phyloP scores from a whole-genome alignment of 2,113 vertebrate species.

The Centrocercus urophasianus region DNA sequence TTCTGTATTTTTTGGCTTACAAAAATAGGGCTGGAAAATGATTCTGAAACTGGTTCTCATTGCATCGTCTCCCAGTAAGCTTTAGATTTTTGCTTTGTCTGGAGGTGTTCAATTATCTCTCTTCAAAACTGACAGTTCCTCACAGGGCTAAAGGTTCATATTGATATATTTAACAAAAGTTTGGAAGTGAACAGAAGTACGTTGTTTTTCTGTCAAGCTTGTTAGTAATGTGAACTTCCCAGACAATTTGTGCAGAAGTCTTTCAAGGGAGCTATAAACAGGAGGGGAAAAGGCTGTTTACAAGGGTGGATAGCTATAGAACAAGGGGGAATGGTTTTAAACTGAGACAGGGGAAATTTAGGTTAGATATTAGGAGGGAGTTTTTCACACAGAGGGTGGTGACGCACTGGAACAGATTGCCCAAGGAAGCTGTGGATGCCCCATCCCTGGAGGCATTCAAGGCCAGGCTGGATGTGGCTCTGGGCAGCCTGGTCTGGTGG shows the following conservation, averaged over 20 bases:
- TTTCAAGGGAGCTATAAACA: neutral
- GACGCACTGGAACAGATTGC: too few species aligned
- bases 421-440: too few species aligned
- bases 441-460: too few species aligned
- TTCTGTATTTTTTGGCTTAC: neutral
- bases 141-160: neutral
- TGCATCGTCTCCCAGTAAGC: neutral
- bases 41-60: neutral
- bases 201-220: neutral
- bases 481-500: too few species aligned
- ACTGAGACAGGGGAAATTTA: too few species aligned
- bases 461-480: too few species aligned
- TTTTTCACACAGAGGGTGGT: too few species aligned
- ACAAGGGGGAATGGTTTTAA: too few species aligned
- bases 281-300: too few species aligned
- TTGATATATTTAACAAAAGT: neutral
- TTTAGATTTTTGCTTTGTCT: neutral
- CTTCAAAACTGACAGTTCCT: neutral
- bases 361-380: too few species aligned
- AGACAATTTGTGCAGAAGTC: neutral
- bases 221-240: neutral
- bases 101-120: neutral
- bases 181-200: neutral
- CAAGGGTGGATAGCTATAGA: too few species aligned
- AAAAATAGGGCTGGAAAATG: neutral